Evolutionary conservation across 2,888 invertebrate species (phyloP).

Genomic region (Ophion ellenae): DNA sequence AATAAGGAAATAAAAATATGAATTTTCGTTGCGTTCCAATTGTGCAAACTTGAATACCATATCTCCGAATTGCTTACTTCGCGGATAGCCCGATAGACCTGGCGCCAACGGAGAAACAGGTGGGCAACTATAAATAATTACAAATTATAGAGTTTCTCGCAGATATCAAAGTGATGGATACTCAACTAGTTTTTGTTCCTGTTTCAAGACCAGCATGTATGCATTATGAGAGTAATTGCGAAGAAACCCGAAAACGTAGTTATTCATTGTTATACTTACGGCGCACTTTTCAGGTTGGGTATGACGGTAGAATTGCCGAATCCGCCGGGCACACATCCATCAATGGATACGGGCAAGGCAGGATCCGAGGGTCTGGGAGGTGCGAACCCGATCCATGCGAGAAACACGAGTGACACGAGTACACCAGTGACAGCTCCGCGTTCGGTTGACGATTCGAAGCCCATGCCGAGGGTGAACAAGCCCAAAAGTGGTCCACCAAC

Average conservation of each 20-base stretch:
- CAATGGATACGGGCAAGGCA: constrained; percentile 86
- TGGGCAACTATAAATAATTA: too few species aligned
- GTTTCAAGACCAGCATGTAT: not conserved
- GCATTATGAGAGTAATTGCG: not conserved
- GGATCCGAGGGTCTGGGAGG: constrained; percentile 88
- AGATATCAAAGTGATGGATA: too few species aligned
- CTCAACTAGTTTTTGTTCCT: too few species aligned
- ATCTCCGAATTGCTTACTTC: too few species aligned
- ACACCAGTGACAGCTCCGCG: constrained; percentile 89
- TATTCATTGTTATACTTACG: constrained; percentile 25
- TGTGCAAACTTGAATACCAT: too few species aligned
- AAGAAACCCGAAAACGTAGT: not conserved
- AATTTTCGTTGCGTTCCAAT: too few species aligned
- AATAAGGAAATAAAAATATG: too few species aligned
- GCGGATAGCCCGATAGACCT: too few species aligned
- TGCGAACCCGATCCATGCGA: constrained; percentile 94
- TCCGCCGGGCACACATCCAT: constrained; percentile 84
- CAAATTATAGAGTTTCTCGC: too few species aligned
- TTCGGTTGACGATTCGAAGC: constrained; percentile 89
- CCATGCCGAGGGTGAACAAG: constrained; percentile 94
- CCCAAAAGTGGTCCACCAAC: constrained; percentile 95
- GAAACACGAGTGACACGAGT: constrained; percentile 87
- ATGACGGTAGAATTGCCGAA: constrained; percentile 23
- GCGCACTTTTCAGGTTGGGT: not conserved
- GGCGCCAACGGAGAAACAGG: too few species aligned